Evolutionary conservation across 2,113 vertebrate genomes (phyloP), one percentile per base, ranked within the genome.

Genomic region (Sebastes schlegelii): DNA sequence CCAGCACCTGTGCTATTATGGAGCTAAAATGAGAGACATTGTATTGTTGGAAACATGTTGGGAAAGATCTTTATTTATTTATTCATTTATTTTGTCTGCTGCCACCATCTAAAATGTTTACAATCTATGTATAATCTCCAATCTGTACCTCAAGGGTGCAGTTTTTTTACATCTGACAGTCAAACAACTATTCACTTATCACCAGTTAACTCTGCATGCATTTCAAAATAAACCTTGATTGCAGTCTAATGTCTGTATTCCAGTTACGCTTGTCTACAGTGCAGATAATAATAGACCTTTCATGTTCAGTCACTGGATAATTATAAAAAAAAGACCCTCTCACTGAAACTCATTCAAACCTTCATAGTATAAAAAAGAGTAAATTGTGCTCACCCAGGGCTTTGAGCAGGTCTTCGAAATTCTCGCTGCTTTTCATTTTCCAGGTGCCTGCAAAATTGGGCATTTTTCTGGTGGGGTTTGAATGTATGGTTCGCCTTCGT

Each of bases 361-460:
- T 17, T 58, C 17, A 71, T 4, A 40, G 9, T 40, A 57, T 67
- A 74, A 48, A 64, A 54, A 19, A 46, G 19, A 70, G 12, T 46
- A 26, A 62, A 84, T 42, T 8, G 21, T 86, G 17, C 95, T 95
- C 94, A 98, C 97, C 97, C 82, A 99, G 92, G 0, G 96, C 96
- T 95, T 97, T 98, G 23, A 99, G 97, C 4, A 98, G 92, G 57
- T 98, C 97, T 49, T 98, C 97, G 21, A 98, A 98, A 92, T 98
- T 96, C 93, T 97, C 96, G 77, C 97, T 98, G 96, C 95, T 96
- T 81, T 85, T 94, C 97, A 98, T 98, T 93, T 97, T 98, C 97
- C 97, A 98, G 90, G 88, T 96, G 54, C 97, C 97, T 66, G 96
- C 92, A 82, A 98, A 98, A 95, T 97, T 95, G 67, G 97, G 94